phyloP scores from a whole-genome alignment of 2,888 invertebrate genomes.

The Amphipyra berbera region DNA sequence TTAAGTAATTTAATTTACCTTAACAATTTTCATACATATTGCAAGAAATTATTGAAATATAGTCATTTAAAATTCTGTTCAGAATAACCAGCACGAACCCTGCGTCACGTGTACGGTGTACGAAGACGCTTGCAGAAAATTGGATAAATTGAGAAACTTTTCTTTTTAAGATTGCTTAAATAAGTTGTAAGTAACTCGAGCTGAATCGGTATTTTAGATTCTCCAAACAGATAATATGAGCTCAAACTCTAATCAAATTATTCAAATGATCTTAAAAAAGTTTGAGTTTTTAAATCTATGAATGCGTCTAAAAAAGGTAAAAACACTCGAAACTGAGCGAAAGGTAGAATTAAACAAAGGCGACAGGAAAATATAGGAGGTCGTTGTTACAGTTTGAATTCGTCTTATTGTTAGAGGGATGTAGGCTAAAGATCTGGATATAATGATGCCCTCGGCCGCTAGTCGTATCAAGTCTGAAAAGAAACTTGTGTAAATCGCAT shows the following conservation, averaged over 20 bases:
- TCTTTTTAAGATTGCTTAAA: conserved; percentile 38
- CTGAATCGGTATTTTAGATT: conserved; percentile 49
- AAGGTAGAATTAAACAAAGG: conserved; percentile 38
- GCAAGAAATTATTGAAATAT: too few species aligned
- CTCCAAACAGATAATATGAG: conserved; percentile 46
- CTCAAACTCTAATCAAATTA: conserved; percentile 53
- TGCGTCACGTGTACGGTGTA: background rate
- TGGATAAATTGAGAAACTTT: conserved; percentile 45
- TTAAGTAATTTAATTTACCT: too few species aligned
- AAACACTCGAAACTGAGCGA: conserved; percentile 2
- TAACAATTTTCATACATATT: too few species aligned
- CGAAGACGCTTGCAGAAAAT: conserved; percentile 1
- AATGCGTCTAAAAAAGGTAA: conserved; percentile 21
- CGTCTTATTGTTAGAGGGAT: conserved; percentile 22
- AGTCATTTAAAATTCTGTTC: background rate
- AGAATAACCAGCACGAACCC: background rate
- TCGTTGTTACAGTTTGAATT: conserved; percentile 29
- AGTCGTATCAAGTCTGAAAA: conserved; percentile 36
- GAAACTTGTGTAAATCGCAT: conserved; percentile 48
- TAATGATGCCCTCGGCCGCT: conserved; percentile 41
- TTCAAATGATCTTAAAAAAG: conserved; percentile 48
- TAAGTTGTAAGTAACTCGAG: conserved; percentile 42
- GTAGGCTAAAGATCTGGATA: conserved; percentile 27
- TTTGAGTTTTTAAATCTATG: conserved; percentile 36
- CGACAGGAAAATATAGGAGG: conserved; percentile 18